Percentiles rank a stretch among this genome's conserved stretches.
Conservation (phyloP, 2,888 invertebrate genomes). For the Hanleya hanleyi region DNA sequence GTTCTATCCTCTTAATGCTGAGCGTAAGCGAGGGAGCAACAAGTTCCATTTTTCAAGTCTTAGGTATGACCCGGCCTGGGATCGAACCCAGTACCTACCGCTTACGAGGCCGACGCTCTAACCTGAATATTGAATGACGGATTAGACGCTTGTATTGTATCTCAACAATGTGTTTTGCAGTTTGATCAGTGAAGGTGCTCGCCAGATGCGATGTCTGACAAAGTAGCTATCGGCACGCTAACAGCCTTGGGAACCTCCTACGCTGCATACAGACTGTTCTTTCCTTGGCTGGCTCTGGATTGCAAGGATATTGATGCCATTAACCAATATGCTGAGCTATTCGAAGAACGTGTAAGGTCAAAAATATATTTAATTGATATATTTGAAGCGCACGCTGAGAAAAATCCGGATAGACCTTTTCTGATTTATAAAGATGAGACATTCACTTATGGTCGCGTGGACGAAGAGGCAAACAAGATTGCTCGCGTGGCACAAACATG, state of each 20-base stretch:
- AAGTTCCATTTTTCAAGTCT: no score
- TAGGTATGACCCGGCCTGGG: no score
- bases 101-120: no score
- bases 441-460: conserved; percentile 56
- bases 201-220: conserved; percentile 35
- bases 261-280: conserved; percentile 50
- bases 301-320: not conserved
- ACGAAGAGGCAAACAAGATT: conserved; percentile 56
- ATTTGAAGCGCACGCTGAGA: conserved; percentile 48
- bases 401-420: conserved; percentile 45
- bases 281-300: conserved; percentile 51
- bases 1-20: no score
- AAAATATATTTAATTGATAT: conserved; percentile 47
- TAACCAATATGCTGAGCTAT: no score
- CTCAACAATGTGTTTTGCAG: no score
- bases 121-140: no score
- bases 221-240: conserved; percentile 45
- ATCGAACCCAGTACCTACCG: no score
- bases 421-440: conserved; percentile 51
- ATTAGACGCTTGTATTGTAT: no score
- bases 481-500: conserved; percentile 52
- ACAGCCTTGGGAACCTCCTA: conserved; percentile 47
- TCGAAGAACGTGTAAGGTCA: no score
- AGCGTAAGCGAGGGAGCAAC: no score
- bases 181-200: no score